Percentiles rank a stretch among this genome's conserved stretches.
phyloP scores from a whole-genome alignment of 92 coral and sea anemone species.

The Desmophyllum pertusum region DNA sequence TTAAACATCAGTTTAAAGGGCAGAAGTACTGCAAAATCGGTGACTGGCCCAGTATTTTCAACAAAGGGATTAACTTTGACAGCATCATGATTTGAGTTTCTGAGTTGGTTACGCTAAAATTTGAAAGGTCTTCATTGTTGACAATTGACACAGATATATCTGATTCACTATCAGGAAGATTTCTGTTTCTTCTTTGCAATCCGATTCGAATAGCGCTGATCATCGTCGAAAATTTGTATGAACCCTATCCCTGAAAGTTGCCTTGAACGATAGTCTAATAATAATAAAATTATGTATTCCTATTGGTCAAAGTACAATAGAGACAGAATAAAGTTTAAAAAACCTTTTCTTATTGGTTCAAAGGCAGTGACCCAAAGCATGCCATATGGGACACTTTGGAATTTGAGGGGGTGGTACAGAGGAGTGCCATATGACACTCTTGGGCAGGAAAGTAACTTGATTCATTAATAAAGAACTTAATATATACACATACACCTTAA shows the following conservation, averaged over 20 bases:
- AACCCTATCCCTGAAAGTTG: conserved; percentile 13
- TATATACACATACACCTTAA: no score
- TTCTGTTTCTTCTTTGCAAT: conserved; percentile 6
- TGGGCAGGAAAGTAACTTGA: conserved; percentile 45
- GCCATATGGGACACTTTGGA: conserved; percentile 45
- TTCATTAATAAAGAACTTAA: no score
- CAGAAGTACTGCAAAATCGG: no score
- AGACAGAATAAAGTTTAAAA: neutral
- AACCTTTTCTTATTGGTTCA: neutral
- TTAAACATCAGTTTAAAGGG: no score
- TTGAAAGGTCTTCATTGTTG: conserved; percentile 19
- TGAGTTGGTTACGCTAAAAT: conserved; percentile 7
- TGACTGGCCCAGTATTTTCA: no score
- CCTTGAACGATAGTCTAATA: neutral
- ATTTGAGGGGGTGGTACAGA: conserved; percentile 49
- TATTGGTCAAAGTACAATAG: neutral
- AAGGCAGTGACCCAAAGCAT: neutral
- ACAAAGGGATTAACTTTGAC: no score
- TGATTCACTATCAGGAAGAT: conserved; percentile 10
- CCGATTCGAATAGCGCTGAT: conserved; percentile 24
- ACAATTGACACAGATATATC: conserved; percentile 19
- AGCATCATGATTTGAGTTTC: no score
- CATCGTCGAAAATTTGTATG: conserved; percentile 17
- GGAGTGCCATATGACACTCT: conserved; percentile 42
- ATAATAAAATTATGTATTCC: neutral